These are phyloP conservation scores for Rhombomys opimus DNA, from an alignment of 2,113 vertebrate species.

Conservation along the genomic window DNA sequence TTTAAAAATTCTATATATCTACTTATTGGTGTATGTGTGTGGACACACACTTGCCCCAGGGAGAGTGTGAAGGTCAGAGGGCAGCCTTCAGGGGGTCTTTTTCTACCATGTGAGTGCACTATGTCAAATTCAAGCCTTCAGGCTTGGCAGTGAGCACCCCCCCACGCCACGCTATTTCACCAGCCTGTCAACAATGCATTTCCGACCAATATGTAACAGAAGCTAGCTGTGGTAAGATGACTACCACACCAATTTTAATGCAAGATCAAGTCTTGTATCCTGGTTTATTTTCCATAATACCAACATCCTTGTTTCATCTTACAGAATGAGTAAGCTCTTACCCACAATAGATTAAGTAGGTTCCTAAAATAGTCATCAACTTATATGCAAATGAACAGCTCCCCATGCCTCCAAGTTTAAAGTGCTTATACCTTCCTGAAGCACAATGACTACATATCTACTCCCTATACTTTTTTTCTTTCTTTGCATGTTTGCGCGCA, in stretches of 20 bases:
- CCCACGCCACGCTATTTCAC: not conserved
- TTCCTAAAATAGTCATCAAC: constrained; percentile 56
- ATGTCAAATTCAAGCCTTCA: not conserved
- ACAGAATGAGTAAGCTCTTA: not conserved
- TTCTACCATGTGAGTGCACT: not conserved
- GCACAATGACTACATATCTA: constrained; percentile 1
- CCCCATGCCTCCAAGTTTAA: constrained; percentile 9
- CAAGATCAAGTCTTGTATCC: constrained; percentile 43
- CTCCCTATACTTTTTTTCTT: not conserved
- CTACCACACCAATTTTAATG: not conserved
- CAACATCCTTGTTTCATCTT: constrained; percentile 9
- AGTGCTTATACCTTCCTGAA: not conserved
- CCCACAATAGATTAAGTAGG: constrained; percentile 38
- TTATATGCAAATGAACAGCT: not conserved
- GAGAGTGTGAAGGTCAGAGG: not conserved
- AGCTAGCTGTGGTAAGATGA: not conserved
- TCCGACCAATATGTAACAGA: not conserved
- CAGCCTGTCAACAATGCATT: too few relatives aligned
- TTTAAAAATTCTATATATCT: not conserved
- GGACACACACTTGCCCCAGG: not conserved
- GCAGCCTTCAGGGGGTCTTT: not conserved
- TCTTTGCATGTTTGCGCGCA: not conserved
- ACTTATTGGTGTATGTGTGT: not conserved
- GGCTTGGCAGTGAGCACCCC: not conserved
- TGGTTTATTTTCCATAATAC: constrained; percentile 28